Conservation (phyloP, 53 echinoderm and acorn worm genomes). For the Mesocentrotus franciscanus region DNA sequence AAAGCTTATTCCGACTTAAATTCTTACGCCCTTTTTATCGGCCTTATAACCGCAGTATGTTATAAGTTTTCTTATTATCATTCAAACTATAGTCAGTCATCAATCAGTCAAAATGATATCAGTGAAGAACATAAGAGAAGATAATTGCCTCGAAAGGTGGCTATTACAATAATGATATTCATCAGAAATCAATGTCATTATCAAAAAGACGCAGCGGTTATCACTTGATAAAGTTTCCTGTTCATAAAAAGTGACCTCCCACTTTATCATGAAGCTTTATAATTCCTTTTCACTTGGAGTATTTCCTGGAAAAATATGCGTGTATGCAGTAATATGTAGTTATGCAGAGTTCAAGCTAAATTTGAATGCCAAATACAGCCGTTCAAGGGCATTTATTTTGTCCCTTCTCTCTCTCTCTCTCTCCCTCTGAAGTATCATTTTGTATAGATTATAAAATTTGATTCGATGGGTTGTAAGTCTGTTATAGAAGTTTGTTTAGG, state of each 20-base stretch:
- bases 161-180: background rate
- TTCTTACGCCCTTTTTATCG: background rate
- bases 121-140: background rate
- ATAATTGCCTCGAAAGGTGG: conserved; percentile 6
- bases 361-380: background rate
- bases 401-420: background rate
- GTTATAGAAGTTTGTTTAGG: background rate
- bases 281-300: conserved; percentile 16
- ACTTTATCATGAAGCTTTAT: background rate
- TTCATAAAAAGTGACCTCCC: background rate
- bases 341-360: conserved; percentile 1
- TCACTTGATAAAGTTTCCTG: background rate
- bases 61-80: background rate
- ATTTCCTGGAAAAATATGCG: conserved; percentile 20
- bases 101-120: background rate
- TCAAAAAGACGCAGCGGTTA: background rate
- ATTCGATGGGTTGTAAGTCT: background rate
- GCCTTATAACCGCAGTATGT: background rate
- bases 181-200: conserved; percentile 37
- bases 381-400: background rate
- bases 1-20: background rate
- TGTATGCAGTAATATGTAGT: background rate
- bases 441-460: background rate
- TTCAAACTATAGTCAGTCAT: background rate
- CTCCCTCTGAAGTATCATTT: background rate